A percentile compares a stretch with the other conserved stretches of the same genome.
Evolutionary conservation across 1,140 invertebrate genomes (phyloP).

Genomic region (Drosophila athabasca): DNA sequence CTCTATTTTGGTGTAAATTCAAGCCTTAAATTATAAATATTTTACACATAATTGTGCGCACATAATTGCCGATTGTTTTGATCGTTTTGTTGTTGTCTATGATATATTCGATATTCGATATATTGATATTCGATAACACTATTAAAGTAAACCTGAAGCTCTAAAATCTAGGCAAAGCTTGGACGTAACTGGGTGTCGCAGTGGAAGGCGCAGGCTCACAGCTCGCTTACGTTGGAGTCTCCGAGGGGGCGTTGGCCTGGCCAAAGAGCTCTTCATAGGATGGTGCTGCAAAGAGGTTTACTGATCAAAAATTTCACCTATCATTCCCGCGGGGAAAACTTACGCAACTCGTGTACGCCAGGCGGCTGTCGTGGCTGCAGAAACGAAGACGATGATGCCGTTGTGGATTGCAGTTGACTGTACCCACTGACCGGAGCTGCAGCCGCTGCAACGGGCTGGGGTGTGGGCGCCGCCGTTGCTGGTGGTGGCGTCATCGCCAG

Average conservation of each 20-base stretch:
- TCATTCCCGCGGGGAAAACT: slow-evolving; percentile 22
- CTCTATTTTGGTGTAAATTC: too few species aligned
- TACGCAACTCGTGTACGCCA: slow-evolving; percentile 71
- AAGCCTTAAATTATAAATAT: too few species aligned
- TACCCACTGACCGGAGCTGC: slow-evolving; percentile 30
- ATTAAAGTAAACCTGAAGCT: slow-evolving; percentile 75
- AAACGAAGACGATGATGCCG: slow-evolving; percentile 50
- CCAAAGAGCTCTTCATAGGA: slow-evolving; percentile 81
- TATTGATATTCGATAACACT: slow-evolving; percentile 43
- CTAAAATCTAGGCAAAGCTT: slow-evolving; percentile 65
- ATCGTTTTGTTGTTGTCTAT: slow-evolving; percentile 1
- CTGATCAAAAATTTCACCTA: background rate
- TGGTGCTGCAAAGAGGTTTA: slow-evolving; percentile 53
- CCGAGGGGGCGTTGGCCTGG: slow-evolving; percentile 60
- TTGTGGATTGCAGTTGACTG: slow-evolving; percentile 67
- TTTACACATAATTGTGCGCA: slow-evolving; percentile 15
- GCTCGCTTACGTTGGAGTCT: slow-evolving; percentile 59
- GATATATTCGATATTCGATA: slow-evolving; percentile 22
- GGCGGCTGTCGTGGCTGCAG: slow-evolving; percentile 46
- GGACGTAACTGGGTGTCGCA: slow-evolving; percentile 70
- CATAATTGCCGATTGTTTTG: slow-evolving; percentile 15
- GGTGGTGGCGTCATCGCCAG: slow-evolving; percentile 48
- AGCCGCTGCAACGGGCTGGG: slow-evolving; percentile 16
- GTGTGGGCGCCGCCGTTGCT: background rate
- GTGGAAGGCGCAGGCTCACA: background rate